phyloP scores from a whole-genome alignment of 2,888 invertebrate genomes.

The Boloria euphrosyne region DNA sequence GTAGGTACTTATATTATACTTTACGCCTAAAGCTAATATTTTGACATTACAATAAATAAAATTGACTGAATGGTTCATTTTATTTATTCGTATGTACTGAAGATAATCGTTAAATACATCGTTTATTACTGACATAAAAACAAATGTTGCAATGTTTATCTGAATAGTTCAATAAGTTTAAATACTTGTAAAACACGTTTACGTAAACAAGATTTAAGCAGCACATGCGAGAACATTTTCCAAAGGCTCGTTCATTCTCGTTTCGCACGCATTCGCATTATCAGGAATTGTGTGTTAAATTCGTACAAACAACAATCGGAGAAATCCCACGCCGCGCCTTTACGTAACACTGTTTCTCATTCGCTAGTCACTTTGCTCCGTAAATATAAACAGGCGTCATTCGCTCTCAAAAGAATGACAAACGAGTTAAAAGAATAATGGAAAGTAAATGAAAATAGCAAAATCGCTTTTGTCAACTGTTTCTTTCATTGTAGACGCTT shows the following conservation, averaged over 20 bases:
- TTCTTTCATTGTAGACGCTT: conserved; percentile 31
- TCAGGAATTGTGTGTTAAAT: conserved; percentile 36
- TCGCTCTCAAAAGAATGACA: conserved; percentile 75
- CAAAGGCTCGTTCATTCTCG: conserved; percentile 34
- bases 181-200: conserved; percentile 20
- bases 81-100: too few species aligned
- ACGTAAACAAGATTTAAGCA: conserved; percentile 31
- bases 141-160: not conserved
- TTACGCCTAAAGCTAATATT: too few species aligned
- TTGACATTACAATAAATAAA: too few species aligned
- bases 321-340: conserved; percentile 28
- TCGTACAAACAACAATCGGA: conserved; percentile 39
- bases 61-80: too few species aligned
- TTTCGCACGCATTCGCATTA: conserved; percentile 37
- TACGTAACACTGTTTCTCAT: conserved; percentile 45
- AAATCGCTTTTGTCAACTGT: conserved; percentile 62
- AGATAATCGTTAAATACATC: too few species aligned
- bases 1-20: too few species aligned
- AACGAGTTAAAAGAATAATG: conserved; percentile 78
- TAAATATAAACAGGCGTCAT: conserved; percentile 73
- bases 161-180: conserved; percentile 11
- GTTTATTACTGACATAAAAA: conserved; percentile 7
- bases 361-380: conserved; percentile 69
- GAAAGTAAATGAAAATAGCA: conserved; percentile 78
- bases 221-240: conserved; percentile 33